A percentile compares a stretch with the other conserved stretches of the same genome.
These are phyloP conservation scores for Caenorhabditis elegans DNA, from an alignment of 1,140 invertebrate species.

Conservation along the genomic window WBcel235 BX284606.5:849501-850000, in stretches of 20 bases:
- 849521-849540: conserved; percentile 44
- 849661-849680: conserved; percentile 12
- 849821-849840: background rate
- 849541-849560: conserved; percentile 42
- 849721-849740: conserved; percentile 28
- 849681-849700: conserved; percentile 20
- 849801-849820: background rate
- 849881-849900: background rate
- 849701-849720: conserved; percentile 36
- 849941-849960: background rate
- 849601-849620: conserved; percentile 31
- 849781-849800: too few species aligned
- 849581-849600: conserved; percentile 38
- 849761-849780: conserved; percentile 44
- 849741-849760: conserved; percentile 21
- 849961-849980: conserved; percentile 27
- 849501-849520: conserved; percentile 23
- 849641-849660: conserved; percentile 42
- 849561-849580: conserved; percentile 22
- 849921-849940: conserved; percentile 25
- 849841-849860: background rate
- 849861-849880: background rate
- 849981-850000: conserved; percentile 38
- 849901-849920: background rate
- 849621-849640: conserved; percentile 3